Percentiles rank a stretch among this genome's conserved stretches.
phyloP scores from a whole-genome alignment of 2,888 invertebrate species.

The Torymus tubicola region DNA sequence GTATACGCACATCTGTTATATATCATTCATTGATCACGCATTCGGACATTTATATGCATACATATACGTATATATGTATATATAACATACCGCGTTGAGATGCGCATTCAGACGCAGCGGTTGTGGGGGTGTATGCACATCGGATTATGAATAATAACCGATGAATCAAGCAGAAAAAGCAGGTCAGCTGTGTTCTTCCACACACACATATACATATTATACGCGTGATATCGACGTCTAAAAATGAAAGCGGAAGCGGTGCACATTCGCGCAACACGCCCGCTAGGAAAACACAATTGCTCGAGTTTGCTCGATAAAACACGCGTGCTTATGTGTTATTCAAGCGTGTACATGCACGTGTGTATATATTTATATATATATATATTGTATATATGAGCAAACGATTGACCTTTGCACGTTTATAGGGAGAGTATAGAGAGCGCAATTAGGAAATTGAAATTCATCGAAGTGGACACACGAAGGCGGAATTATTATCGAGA shows the following conservation, averaged over 20 bases:
- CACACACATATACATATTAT: too few relatives aligned
- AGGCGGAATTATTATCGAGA: conserved; percentile 12
- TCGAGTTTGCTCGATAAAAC: conserved; percentile 31
- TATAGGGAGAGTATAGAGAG: neutral
- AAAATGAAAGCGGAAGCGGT: conserved; percentile 31
- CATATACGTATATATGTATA: too few relatives aligned
- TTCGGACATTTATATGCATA: neutral
- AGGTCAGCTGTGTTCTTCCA: neutral
- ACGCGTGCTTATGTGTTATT: neutral
- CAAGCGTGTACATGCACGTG: too few relatives aligned
- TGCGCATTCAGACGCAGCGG: neutral
- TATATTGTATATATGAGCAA: neutral
- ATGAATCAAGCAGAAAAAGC: conserved; percentile 25
- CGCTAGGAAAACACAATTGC: conserved; percentile 25
- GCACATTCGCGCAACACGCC: neutral
- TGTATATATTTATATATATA: too few relatives aligned
- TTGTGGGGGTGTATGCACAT: neutral
- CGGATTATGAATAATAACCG: conserved; percentile 29
- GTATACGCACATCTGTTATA: too few relatives aligned
- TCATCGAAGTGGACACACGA: conserved; percentile 4
- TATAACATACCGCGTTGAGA: neutral
- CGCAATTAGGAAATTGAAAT: conserved; percentile 29
- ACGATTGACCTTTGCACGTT: conserved; percentile 15
- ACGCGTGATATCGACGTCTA: conserved; percentile 6
- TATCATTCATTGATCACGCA: too few relatives aligned